These are phyloP conservation scores for Drosophila tanythrix DNA, from an alignment of 2,888 invertebrate species.

Conservation along the genomic window DNA sequence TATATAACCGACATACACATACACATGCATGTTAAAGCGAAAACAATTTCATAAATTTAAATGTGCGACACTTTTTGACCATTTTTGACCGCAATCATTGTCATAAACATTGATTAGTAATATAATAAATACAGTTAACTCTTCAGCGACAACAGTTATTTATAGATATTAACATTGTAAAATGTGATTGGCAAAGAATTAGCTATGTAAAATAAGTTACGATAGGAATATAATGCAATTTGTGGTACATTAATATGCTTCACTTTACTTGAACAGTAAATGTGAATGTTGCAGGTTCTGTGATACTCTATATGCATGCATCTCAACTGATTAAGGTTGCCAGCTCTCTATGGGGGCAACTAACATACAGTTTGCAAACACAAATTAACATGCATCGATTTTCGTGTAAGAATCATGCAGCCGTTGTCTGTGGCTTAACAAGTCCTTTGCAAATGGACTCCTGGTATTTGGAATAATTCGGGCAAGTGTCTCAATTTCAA, in stretches of 20 bases:
- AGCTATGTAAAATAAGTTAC: no score
- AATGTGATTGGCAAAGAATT: not conserved
- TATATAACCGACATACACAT: not conserved
- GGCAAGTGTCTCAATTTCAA: slow-evolving; percentile 3
- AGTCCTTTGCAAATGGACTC: slow-evolving; percentile 6
- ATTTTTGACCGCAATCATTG: not conserved
- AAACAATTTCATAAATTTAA: not conserved
- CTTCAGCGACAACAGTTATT: not conserved
- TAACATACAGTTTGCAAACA: not conserved
- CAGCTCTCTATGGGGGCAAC: not conserved
- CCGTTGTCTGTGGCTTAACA: not conserved
- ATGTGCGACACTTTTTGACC: not conserved
- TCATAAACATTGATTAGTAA: not conserved
- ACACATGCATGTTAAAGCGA: not conserved
- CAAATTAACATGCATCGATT: slow-evolving; percentile 3
- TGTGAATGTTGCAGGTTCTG: not conserved
- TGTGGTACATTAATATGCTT: not conserved
- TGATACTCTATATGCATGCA: not conserved
- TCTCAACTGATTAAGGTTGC: not conserved
- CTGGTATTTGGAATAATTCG: slow-evolving; percentile 11
- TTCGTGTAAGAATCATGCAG: not conserved
- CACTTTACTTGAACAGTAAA: not conserved
- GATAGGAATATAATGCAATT: not conserved
- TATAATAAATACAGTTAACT: not conserved
- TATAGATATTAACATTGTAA: not conserved